A percentile compares a stretch with the other conserved stretches of the same genome.
phyloP scores from a whole-genome alignment of 2,113 vertebrate genomes.

The Lontra canadensis region DNA sequence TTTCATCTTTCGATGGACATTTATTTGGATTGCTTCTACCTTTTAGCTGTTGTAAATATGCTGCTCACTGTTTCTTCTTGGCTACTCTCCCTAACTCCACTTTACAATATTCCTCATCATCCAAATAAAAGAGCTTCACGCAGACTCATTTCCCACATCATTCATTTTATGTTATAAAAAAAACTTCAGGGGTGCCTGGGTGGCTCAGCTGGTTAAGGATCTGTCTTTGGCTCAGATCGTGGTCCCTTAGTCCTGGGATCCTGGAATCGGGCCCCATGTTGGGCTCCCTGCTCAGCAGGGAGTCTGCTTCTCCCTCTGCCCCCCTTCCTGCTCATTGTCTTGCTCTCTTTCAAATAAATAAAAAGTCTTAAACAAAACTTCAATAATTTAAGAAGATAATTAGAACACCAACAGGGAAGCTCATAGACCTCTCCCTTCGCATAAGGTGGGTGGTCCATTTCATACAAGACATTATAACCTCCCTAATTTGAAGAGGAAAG shows the following conservation, averaged over 20 bases:
- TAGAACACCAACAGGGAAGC: neutral
- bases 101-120: neutral
- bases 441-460: neutral
- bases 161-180: neutral
- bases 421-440: neutral
- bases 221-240: neutral
- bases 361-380: neutral
- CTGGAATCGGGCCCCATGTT: neutral
- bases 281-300: neutral
- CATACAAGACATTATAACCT: neutral
- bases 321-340: neutral
- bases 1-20: neutral
- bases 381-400: constrained; percentile 8
- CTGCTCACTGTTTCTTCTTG: neutral
- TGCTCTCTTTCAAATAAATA: neutral
- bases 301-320: neutral
- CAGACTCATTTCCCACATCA: neutral
- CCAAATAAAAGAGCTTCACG: neutral
- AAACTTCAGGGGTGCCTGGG: neutral
- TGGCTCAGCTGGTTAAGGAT: neutral
- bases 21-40: neutral
- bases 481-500: neutral
- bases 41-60: neutral
- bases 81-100: neutral
- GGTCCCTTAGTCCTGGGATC: neutral